Evolutionary conservation across 2,797 vertebrate species (phyloP).

Genomic region (Helicolenus hilgendorfi): DNA sequence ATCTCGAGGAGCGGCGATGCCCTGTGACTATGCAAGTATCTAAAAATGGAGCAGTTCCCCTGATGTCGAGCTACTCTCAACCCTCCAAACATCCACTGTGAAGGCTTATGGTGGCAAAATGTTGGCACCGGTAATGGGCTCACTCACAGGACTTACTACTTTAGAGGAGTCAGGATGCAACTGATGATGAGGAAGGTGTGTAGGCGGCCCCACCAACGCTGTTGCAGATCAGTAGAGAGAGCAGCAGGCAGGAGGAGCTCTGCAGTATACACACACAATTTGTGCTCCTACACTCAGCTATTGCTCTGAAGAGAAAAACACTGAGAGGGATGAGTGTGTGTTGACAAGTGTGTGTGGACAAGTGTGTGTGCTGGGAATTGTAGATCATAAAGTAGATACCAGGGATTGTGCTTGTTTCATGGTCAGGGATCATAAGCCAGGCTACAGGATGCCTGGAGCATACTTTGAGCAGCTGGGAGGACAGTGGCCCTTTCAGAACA

Average conservation of each 20-base stretch:
- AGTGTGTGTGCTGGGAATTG: constrained; percentile 24
- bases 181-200: constrained; percentile 81
- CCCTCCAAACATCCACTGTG: constrained; percentile 63
- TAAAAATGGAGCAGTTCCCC: constrained; percentile 77
- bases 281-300: constrained; percentile 42
- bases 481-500: constrained; percentile 28
- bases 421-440: constrained; percentile 72
- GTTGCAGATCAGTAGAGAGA: constrained; percentile 73
- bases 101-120: constrained; percentile 67
- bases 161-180: constrained; percentile 82
- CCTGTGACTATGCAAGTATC: constrained; percentile 65
- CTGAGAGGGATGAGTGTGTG: background rate
- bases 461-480: constrained; percentile 49
- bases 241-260: constrained; percentile 59
- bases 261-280: constrained; percentile 48
- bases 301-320: constrained; percentile 54
- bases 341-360: background rate
- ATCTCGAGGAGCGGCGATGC: constrained; percentile 28
- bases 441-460: constrained; percentile 51
- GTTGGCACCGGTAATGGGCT: constrained; percentile 81
- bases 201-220: constrained; percentile 78
- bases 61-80: constrained; percentile 76
- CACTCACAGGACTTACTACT: constrained; percentile 78
- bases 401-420: constrained; percentile 54
- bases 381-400: constrained; percentile 62